These are phyloP conservation scores for Cyphomyrus discorhynchus DNA, from an alignment of 2,113 vertebrate species.

Conservation along the genomic window DNA sequence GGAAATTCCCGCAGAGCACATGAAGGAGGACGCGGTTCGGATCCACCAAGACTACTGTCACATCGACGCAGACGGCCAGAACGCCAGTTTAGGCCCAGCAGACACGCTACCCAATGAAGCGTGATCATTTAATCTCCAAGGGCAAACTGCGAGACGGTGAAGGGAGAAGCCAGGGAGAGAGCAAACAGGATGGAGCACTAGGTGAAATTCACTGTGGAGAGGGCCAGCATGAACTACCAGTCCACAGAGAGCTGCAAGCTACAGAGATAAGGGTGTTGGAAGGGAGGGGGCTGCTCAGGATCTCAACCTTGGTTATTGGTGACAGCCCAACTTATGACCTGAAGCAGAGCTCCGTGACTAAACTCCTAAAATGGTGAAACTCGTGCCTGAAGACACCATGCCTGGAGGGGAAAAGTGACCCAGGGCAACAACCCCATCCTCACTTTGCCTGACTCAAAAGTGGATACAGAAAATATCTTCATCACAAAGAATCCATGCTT, in stretches of 20 bases:
- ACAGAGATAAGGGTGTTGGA: not conserved
- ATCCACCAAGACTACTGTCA: not conserved
- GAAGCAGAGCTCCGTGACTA: not conserved
- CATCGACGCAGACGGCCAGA: not conserved
- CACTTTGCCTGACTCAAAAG: not conserved
- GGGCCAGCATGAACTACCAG: not conserved
- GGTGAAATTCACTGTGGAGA: not conserved
- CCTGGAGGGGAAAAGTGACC: not conserved
- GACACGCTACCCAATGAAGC: constrained; percentile 10
- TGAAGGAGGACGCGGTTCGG: not conserved
- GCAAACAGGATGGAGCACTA: not conserved
- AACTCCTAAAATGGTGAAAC: not conserved
- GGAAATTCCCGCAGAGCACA: not conserved
- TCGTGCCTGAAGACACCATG: not conserved
- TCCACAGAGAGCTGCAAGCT: not conserved
- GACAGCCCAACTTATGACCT: not conserved
- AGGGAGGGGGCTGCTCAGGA: not conserved
- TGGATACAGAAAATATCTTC: not conserved
- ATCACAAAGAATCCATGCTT: not conserved
- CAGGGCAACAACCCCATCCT: not conserved
- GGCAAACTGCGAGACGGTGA: constrained; percentile 19
- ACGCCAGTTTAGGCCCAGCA: not conserved
- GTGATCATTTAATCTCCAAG: constrained; percentile 15
- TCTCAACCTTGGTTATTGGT: not conserved
- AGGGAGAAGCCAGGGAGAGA: not conserved